A percentile compares a stretch with the other conserved stretches of the same genome.
phyloP scores from a whole-genome alignment of 2,113 vertebrate genomes.

The Channa maculata region DNA sequence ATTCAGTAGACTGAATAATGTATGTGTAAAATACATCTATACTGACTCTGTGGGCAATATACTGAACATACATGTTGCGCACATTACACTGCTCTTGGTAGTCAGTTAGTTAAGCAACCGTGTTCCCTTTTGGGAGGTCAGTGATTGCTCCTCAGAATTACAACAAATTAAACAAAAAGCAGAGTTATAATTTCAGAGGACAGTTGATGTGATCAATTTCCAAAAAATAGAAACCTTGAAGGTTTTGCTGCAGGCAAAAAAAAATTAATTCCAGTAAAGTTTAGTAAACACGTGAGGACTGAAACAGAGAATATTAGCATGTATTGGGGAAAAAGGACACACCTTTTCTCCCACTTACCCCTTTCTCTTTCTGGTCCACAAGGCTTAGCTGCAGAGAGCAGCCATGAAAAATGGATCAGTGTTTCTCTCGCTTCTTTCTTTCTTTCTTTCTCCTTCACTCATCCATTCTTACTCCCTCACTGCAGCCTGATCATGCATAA shows the following conservation, averaged over 20 bases:
- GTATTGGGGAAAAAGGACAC: background rate
- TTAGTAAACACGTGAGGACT: conserved; percentile 51
- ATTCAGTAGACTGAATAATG: conserved; percentile 1
- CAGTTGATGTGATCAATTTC: conserved; percentile 38
- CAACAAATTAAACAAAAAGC: conserved; percentile 26
- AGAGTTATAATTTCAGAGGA: conserved; percentile 15
- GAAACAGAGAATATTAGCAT: conserved; percentile 46
- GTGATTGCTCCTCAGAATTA: conserved; percentile 28
- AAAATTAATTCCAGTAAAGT: conserved; percentile 4
- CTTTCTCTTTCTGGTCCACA: conserved; percentile 28
- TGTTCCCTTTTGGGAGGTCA: background rate
- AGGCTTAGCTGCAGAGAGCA: conserved; percentile 56
- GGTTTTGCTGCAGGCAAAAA: conserved; percentile 8
- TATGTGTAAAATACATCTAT: conserved; percentile 12
- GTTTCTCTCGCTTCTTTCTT: conserved; percentile 13
- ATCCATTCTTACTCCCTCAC: conserved; percentile 48
- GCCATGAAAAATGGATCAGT: conserved; percentile 77
- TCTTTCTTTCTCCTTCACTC: conserved; percentile 28
- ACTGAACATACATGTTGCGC: background rate
- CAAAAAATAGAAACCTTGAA: conserved; percentile 48
- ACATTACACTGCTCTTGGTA: background rate
- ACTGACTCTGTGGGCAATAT: conserved; percentile 6
- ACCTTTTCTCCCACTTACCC: conserved; percentile 9
- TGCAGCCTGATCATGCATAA: conserved; percentile 57
- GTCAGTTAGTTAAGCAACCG: background rate